A percentile compares a stretch with the other conserved stretches of the same genome.
These are phyloP conservation scores for Heterodera schachtii DNA, from an alignment of 1,140 invertebrate species.

Conservation along the genomic window DNA sequence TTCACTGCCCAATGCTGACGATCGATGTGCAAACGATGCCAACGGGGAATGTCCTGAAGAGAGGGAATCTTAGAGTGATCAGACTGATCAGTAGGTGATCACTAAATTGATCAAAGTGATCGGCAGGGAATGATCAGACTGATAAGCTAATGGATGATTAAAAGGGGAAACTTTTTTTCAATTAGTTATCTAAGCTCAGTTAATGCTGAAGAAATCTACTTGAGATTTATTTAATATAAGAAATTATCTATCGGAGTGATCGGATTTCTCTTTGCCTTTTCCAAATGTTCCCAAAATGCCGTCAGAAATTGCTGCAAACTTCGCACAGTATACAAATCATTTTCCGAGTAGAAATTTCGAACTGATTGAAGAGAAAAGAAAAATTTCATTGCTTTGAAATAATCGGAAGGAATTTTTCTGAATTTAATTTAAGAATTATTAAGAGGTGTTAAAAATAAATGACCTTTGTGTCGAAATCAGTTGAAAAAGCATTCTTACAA, in stretches of 20 bases:
- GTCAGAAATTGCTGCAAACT: slow-evolving; percentile 45
- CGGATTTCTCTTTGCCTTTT: slow-evolving; percentile 26
- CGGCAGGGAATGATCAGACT: no score
- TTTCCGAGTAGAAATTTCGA: slow-evolving; percentile 24
- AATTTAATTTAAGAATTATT: background rate
- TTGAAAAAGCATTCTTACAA: background rate
- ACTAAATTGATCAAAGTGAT: no score
- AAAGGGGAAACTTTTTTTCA: no score
- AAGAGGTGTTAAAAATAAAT: background rate
- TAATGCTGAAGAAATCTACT: no score
- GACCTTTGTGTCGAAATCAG: background rate
- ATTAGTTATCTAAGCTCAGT: no score
- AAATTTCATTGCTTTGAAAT: slow-evolving; percentile 33
- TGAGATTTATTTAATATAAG: no score
- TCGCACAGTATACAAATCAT: slow-evolving; percentile 42
- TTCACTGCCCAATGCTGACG: slow-evolving; percentile 29
- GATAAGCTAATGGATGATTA: no score
- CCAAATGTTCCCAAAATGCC: slow-evolving; percentile 38
- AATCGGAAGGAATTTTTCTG: slow-evolving; percentile 35
- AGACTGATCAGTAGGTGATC: background rate
- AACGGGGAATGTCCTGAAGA: slow-evolving; percentile 23
- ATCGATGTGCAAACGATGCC: slow-evolving; percentile 29
- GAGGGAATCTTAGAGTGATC: background rate
- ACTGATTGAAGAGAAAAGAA: slow-evolving; percentile 35
- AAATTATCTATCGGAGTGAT: no score